Evolutionary conservation across 2,113 vertebrate genomes (phyloP).

Genomic region (Cyanoliseus patagonus): DNA sequence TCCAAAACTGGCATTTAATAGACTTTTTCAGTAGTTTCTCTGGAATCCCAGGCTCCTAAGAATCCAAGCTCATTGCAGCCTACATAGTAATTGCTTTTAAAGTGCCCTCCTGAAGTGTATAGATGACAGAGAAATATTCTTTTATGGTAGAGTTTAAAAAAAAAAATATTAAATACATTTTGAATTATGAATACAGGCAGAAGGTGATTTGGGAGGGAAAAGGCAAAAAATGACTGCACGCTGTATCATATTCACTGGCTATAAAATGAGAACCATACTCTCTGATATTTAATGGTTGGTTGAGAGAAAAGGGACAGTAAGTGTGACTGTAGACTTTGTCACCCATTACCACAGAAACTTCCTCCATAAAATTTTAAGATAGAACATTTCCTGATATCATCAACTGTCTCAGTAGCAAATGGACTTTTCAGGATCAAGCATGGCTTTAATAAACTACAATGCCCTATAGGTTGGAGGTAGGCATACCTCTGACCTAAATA

Average conservation of each 20-base stretch:
- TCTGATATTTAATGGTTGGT: neutral
- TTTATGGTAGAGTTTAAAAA: neutral
- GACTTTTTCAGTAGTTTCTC: neutral
- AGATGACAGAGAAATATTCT: neutral
- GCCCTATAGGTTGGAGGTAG: neutral
- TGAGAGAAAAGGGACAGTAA: neutral
- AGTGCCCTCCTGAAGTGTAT: neutral
- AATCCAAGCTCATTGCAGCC: neutral
- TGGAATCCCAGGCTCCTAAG: neutral
- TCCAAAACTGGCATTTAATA: neutral
- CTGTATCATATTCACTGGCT: neutral
- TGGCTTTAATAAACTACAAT: neutral
- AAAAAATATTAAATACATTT: neutral
- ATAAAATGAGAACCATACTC: neutral
- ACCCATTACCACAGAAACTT: slow-evolving; percentile 6
- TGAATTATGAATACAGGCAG: neutral
- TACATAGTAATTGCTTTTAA: neutral
- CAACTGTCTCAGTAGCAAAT: slow-evolving; percentile 14
- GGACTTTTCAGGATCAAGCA: neutral
- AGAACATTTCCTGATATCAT: neutral
- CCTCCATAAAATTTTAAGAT: slow-evolving; percentile 21
- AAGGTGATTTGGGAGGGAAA: neutral
- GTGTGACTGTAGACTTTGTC: neutral
- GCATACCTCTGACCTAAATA: slow-evolving; percentile 8
- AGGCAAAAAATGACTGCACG: neutral